Evolutionary conservation across 2,113 vertebrate species (phyloP), one percentile per base, ranked within the genome.

Genomic region (Thamnaconus septentrionalis): DNA sequence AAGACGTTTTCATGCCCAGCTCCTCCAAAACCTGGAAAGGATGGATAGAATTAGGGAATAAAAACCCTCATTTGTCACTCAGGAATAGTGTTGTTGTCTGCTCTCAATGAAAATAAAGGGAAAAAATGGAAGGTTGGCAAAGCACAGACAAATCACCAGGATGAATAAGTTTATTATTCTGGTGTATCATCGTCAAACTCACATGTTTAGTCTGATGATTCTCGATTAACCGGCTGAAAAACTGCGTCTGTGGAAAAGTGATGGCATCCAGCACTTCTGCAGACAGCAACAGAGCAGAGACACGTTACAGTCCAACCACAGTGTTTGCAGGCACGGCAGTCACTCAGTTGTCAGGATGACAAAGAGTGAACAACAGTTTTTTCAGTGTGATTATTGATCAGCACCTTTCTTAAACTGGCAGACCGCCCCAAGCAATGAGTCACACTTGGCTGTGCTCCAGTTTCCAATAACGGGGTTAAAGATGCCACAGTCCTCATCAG

Each of bases 351-450:
- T 31, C 18, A 31, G 18, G 18, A 31, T 31, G 18, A 31, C 18
- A 31, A 31, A 31, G 18, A 31, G 18, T 31, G 18, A 31, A 31
- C 7, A 11, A 11, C 8, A 50, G 10, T 50, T 50, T 5, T n/a
- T 50, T 50, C 5, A 49, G 11, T 8, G 18, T 31, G 18, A 6
- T 43, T 11, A 46, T 61, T 31, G 45, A 51, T 39, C 49, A 7
- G 49, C 75, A 92, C 91, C 90, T 88, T 91, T 91, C 11, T 75
- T 68, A 69, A 83, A 86, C 60, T 90, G 87, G 66, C 92, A 93
- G 18, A 93, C 83, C 10, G 87, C 81, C 50, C 65, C 85, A 69
- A 54, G 88, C 5, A n/a, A 50, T 18, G 75, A 76, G 42, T 79
- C 62, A 66, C 92, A 93, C 0, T 59, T 46, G 45, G 61, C 78